phyloP scores from a whole-genome alignment of 2,888 invertebrate genomes.

The Thera britannica region DNA sequence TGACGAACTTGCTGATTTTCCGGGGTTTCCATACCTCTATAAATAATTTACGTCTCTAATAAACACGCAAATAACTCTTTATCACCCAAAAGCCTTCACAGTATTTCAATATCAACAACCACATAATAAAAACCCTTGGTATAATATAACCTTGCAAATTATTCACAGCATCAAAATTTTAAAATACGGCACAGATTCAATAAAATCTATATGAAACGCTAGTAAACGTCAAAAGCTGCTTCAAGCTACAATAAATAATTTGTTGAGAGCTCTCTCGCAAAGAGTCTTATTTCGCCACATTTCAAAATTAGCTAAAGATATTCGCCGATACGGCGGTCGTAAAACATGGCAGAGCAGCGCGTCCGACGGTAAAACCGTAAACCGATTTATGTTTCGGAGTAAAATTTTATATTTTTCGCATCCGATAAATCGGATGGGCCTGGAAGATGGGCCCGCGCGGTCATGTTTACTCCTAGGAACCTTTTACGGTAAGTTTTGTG shows the following conservation, averaged over 20 bases:
- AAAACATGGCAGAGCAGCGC: slow-evolving; percentile 51
- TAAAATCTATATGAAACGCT: slow-evolving; percentile 41
- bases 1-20: too few species aligned
- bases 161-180: slow-evolving; percentile 21
- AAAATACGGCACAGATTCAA: slow-evolving; percentile 36
- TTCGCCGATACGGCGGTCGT: slow-evolving; percentile 44
- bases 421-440: slow-evolving; percentile 45
- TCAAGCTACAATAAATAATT: slow-evolving; percentile 47
- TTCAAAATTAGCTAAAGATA: slow-evolving; percentile 63
- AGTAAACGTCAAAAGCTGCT: slow-evolving; percentile 42
- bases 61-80: slow-evolving; percentile 18
- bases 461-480: slow-evolving; percentile 19
- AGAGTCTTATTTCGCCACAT: slow-evolving; percentile 62
- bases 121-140: slow-evolving; percentile 25
- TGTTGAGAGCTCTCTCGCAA: slow-evolving; percentile 38
- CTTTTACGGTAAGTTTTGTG: slow-evolving; percentile 31
- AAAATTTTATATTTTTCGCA: slow-evolving; percentile 56
- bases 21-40: too few species aligned
- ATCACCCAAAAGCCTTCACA: slow-evolving; percentile 20
- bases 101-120: slow-evolving; percentile 26
- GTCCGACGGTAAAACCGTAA: slow-evolving; percentile 50
- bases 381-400: slow-evolving; percentile 56
- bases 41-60: slow-evolving; percentile 14
- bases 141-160: slow-evolving; percentile 27
- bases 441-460: slow-evolving; percentile 15